Conservation (phyloP, 1,140 invertebrate species). For the Mamestra configurata region DNA sequence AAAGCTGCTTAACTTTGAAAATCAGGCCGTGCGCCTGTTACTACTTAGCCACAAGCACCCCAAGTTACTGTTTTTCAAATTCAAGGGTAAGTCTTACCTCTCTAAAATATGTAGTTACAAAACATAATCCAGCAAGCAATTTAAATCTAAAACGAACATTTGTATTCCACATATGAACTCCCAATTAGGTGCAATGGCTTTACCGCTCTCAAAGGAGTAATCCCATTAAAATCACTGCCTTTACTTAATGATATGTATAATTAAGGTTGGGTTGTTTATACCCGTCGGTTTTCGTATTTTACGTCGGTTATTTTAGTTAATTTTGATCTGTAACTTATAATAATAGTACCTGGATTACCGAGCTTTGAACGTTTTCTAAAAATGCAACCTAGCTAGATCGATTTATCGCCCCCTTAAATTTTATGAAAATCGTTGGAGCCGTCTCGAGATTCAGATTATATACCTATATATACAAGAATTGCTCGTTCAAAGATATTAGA, state of each 20-base stretch:
- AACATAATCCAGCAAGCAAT: not conserved
- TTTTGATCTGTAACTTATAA: not conserved
- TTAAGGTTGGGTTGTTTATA: not conserved
- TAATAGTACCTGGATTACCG: not conserved
- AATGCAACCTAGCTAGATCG: too few relatives aligned
- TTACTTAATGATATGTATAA: slow-evolving; percentile 11
- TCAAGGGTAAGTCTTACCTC: not conserved
- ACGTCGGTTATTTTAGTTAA: not conserved
- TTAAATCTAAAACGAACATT: not conserved
- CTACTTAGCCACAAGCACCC: too few relatives aligned
- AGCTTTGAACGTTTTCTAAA: too few relatives aligned
- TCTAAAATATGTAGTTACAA: not conserved
- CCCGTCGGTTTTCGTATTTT: not conserved
- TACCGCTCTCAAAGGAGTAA: not conserved
- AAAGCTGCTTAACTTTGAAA: too few relatives aligned
- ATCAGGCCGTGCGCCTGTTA: too few relatives aligned
- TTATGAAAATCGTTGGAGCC: too few relatives aligned
- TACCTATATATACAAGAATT: too few relatives aligned
- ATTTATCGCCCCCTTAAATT: too few relatives aligned
- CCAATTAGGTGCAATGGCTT: not conserved
- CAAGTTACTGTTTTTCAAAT: too few relatives aligned
- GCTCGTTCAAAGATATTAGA: too few relatives aligned
- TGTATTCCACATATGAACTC: not conserved
- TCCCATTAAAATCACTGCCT: slow-evolving; percentile 1
- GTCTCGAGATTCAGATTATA: too few relatives aligned